Conservation (phyloP, 2,113 vertebrate species). For the Cebidichthys violaceus region DNA sequence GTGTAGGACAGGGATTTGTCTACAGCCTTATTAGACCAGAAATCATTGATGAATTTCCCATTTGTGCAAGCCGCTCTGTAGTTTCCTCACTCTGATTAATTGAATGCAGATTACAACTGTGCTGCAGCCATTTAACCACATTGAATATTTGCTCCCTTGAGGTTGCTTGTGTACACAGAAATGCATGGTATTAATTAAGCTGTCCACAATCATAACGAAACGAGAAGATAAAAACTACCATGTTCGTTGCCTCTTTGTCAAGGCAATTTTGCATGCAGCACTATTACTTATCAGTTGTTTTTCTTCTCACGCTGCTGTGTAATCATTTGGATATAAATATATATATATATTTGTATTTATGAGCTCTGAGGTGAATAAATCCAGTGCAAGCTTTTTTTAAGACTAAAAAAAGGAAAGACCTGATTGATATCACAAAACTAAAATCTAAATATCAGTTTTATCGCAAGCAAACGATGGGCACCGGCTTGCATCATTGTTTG, state of each 20-base stretch:
- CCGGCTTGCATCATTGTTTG: slow-evolving; percentile 30
- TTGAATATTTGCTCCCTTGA: slow-evolving; percentile 49
- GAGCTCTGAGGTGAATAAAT: slow-evolving; percentile 16
- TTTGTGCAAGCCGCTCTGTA: slow-evolving; percentile 44
- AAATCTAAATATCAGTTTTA: slow-evolving; percentile 8
- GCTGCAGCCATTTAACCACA: slow-evolving; percentile 54
- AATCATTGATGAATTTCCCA: slow-evolving; percentile 61
- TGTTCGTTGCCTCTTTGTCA: slow-evolving; percentile 14
- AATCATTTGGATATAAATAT: slow-evolving; percentile 6
- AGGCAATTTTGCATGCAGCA: slow-evolving; percentile 15
- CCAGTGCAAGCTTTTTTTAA: not conserved
- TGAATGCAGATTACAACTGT: slow-evolving; percentile 35
- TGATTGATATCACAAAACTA: not conserved
- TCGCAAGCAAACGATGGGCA: slow-evolving; percentile 13
- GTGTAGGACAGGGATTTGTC: slow-evolving; percentile 40
- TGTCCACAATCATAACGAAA: slow-evolving; percentile 37
- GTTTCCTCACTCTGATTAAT: slow-evolving; percentile 62
- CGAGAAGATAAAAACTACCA: slow-evolving; percentile 9
- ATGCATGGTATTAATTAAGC: slow-evolving; percentile 60
- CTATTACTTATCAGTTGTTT: slow-evolving; percentile 19
- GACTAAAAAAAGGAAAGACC: not conserved
- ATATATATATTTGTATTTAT: slow-evolving; percentile 19
- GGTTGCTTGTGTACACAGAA: slow-evolving; percentile 38
- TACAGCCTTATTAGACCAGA: slow-evolving; percentile 45
- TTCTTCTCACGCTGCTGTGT: not conserved